Conservation (phyloP, 1,140 invertebrate genomes). For the Drosophila erecta region DNA sequence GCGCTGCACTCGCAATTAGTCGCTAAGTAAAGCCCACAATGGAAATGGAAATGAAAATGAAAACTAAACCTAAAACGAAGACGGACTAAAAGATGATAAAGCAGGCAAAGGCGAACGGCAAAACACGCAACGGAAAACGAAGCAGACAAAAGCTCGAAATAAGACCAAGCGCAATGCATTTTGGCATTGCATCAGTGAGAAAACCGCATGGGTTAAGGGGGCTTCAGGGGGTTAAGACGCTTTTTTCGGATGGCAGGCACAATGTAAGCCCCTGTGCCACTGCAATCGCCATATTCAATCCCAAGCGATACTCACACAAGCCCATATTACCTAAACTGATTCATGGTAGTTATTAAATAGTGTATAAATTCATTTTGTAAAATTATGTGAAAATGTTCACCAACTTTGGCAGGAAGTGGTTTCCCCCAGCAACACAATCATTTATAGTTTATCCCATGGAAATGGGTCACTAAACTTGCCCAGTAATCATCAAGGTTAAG, state of each 20-base stretch:
- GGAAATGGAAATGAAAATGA: constrained; percentile 18
- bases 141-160: constrained; percentile 17
- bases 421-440: no score
- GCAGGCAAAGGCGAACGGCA: constrained; percentile 14
- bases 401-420: no score
- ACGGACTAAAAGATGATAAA: constrained; percentile 12
- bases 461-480: not conserved
- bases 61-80: not conserved
- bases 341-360: not conserved
- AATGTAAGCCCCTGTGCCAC: constrained; percentile 59
- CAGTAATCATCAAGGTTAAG: not conserved
- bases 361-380: not conserved
- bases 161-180: constrained; percentile 71
- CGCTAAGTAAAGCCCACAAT: constrained; percentile 8
- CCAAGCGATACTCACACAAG: constrained; percentile 14
- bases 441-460: not conserved
- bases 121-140: constrained; percentile 66
- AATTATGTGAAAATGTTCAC: no score
- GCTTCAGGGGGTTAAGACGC: not conserved
- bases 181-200: constrained; percentile 67
- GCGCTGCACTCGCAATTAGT: constrained; percentile 29
- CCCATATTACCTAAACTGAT: constrained; percentile 16
- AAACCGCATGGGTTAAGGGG: constrained; percentile 10
- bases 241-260: constrained; percentile 25
- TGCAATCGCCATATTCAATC: constrained; percentile 38